phyloP scores from a whole-genome alignment of 2,888 invertebrate genomes.

The Selenia dentaria region DNA sequence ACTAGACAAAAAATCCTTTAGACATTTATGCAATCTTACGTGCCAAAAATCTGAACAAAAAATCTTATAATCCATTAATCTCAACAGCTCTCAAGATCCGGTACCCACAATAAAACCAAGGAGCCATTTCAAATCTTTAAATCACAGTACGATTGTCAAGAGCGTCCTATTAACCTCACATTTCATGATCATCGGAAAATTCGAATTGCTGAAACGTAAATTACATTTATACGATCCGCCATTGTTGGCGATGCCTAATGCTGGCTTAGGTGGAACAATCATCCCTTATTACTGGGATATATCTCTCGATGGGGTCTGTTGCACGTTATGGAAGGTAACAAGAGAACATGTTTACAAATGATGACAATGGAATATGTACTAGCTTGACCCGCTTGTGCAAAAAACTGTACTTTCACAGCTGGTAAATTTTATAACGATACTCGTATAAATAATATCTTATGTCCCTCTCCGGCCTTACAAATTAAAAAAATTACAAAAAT shows the following conservation, averaged over 20 bases:
- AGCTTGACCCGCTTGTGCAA: too few species aligned
- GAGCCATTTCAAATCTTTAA: constrained; percentile 24
- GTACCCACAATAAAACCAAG: constrained; percentile 18
- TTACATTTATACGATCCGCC: constrained; percentile 34
- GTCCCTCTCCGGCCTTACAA: too few species aligned
- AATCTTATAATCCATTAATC: too few species aligned
- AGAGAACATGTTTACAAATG: background rate
- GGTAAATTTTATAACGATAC: too few species aligned
- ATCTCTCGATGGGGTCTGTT: constrained; percentile 29
- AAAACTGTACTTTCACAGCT: too few species aligned
- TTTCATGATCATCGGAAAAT: constrained; percentile 31
- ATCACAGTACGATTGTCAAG: constrained; percentile 27
- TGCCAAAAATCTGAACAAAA: too few species aligned
- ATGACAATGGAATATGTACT: too few species aligned
- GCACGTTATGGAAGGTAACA: background rate
- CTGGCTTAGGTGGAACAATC: constrained; percentile 48
- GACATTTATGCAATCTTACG: too few species aligned
- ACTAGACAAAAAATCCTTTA: too few species aligned
- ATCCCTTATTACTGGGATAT: constrained; percentile 47
- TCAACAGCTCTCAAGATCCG: too few species aligned
- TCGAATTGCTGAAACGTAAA: constrained; percentile 33
- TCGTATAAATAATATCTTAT: too few species aligned
- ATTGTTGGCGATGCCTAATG: constrained; percentile 41
- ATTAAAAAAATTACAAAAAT: too few species aligned
- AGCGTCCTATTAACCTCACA: constrained; percentile 34